A percentile compares a stretch with the other conserved stretches of the same genome.
phyloP scores from a whole-genome alignment of 2,888 invertebrate species.

The Bruchidius siliquastri region DNA sequence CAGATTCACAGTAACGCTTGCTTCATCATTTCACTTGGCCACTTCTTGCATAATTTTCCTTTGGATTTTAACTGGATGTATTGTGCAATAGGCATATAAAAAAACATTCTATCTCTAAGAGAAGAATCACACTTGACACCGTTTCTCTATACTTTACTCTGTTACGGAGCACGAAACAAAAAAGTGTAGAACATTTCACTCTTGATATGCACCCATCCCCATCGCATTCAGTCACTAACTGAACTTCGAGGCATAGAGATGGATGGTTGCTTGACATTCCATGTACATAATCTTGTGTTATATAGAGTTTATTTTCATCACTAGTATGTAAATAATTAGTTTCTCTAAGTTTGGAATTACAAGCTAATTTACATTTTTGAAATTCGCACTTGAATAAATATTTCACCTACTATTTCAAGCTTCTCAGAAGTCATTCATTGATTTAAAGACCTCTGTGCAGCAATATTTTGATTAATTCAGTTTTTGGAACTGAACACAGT shows the following conservation, averaged over 20 bases:
- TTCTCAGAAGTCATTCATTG: too few species aligned
- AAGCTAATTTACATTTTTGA: too few species aligned
- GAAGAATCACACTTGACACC: too few species aligned
- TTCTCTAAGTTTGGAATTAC: background rate
- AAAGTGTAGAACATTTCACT: too few species aligned
- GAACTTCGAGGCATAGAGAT: background rate
- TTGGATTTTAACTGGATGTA: background rate
- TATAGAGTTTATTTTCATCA: slow-evolving; percentile 7
- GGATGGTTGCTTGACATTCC: background rate
- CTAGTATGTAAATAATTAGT: slow-evolving; percentile 10
- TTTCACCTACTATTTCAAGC: too few species aligned
- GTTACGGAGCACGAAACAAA: too few species aligned
- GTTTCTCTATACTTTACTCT: too few species aligned
- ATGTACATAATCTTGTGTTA: background rate
- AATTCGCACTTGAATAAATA: too few species aligned
- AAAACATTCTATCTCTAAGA: background rate
- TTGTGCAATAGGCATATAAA: background rate
- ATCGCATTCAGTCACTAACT: background rate
- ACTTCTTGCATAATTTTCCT: background rate
- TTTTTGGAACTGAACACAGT: too few species aligned
- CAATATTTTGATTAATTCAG: too few species aligned
- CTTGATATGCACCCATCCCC: background rate
- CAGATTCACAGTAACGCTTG: background rate
- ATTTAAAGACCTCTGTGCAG: too few species aligned
- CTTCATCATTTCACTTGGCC: background rate